Percentiles rank a stretch among this genome's conserved stretches.
These are phyloP conservation scores for Porites cylindrica DNA, from an alignment of 92 coral and sea anemone species.

Conservation along the genomic window DNA sequence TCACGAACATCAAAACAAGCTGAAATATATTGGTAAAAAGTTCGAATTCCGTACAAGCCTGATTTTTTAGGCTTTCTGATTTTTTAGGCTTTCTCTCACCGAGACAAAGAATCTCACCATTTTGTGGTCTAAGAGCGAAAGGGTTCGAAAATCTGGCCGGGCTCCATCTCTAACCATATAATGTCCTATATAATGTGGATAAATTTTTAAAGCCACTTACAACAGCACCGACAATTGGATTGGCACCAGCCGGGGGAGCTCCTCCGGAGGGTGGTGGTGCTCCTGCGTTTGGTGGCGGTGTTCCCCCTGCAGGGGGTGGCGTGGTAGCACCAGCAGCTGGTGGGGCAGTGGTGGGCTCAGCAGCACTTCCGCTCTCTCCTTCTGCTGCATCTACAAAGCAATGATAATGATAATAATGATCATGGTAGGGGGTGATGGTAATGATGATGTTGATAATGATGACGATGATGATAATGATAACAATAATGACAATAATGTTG, in stretches of 20 bases:
- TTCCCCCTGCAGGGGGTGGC: conserved; percentile 25
- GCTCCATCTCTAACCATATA: background rate
- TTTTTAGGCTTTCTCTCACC: too few relatives aligned
- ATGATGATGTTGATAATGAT: too few relatives aligned
- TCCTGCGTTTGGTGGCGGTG: conserved; percentile 15
- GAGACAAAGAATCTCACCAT: too few relatives aligned
- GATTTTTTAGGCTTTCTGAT: too few relatives aligned
- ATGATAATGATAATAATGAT: background rate
- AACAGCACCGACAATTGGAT: conserved; percentile 25
- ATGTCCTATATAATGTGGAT: background rate
- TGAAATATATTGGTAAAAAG: too few relatives aligned
- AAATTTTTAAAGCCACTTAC: background rate
- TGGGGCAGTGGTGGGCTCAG: conserved; percentile 31
- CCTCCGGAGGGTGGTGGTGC: conserved; percentile 19
- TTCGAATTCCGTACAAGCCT: too few relatives aligned
- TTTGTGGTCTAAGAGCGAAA: too few relatives aligned
- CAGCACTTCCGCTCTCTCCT: conserved; percentile 33
- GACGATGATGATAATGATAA: too few relatives aligned
- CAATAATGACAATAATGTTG: too few relatives aligned
- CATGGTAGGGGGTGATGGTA: too few relatives aligned
- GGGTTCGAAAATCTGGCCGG: too few relatives aligned
- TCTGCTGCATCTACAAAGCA: background rate
- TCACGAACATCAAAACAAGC: too few relatives aligned
- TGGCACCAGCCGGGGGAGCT: background rate
- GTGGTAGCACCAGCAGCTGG: conserved; percentile 28